These are phyloP conservation scores for Coregonus clupeaformis DNA, from an alignment of 2,113 vertebrate species.

Conservation along the genomic window DNA sequence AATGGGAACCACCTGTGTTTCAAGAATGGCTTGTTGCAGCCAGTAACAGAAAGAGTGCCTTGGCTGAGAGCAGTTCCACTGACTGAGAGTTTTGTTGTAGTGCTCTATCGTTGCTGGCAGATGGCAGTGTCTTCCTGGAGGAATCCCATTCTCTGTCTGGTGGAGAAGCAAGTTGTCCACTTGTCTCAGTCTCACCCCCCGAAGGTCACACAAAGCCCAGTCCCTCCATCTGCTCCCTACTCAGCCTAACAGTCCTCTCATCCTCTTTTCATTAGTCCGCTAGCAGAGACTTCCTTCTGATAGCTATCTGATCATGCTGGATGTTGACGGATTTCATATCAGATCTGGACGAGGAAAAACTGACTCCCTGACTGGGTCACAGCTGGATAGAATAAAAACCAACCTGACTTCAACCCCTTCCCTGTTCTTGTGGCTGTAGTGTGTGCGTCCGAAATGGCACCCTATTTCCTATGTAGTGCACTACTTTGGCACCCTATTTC, in stretches of 20 bases:
- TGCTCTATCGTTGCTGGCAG: slow-evolving; percentile 28
- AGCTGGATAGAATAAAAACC: slow-evolving; percentile 34
- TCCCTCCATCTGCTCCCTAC: slow-evolving; percentile 15
- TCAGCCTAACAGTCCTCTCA: slow-evolving; percentile 11
- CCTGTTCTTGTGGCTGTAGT: slow-evolving; percentile 3
- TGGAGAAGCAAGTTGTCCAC: neutral
- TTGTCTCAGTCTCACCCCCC: neutral
- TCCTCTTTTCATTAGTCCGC: slow-evolving; percentile 40
- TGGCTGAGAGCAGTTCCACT: neutral
- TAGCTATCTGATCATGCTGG: slow-evolving; percentile 31
- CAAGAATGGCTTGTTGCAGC: neutral
- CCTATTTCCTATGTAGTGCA: too few relatives aligned
- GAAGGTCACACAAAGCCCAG: neutral
- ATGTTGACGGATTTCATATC: slow-evolving; percentile 38
- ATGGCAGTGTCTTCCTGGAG: slow-evolving; percentile 54
- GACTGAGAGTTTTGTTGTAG: slow-evolving; percentile 20
- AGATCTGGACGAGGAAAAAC: slow-evolving; percentile 26
- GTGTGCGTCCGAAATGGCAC: too few relatives aligned
- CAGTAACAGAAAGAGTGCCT: neutral
- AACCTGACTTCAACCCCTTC: slow-evolving; percentile 22
- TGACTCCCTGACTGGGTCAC: slow-evolving; percentile 20
- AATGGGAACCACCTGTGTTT: slow-evolving; percentile 50
- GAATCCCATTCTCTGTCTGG: neutral
- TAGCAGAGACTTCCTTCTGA: slow-evolving; percentile 52
- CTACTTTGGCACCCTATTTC: too few relatives aligned